Evolutionary conservation across 1,140 invertebrate genomes (phyloP), one percentile per base, ranked within the genome.

Genomic region (Lutraria rhynchaena): DNA sequence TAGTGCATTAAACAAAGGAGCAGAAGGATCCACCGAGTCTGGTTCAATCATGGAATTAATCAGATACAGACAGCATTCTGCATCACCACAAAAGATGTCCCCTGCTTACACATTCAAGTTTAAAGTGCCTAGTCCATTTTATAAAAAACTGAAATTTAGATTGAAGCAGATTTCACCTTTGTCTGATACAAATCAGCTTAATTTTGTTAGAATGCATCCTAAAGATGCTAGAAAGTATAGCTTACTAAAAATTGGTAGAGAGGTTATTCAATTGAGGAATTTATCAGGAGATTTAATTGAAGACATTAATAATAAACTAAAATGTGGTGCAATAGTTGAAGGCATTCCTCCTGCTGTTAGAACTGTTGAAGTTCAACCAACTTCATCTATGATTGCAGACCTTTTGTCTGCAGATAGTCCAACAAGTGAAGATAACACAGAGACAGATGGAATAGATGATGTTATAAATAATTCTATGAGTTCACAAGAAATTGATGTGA

Each of bases 221-320:
- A 91, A 84, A 85, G 90, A 91, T 87, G 90, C 90, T 5, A 83
- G 90, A 44, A 85, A 85, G 49, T 91, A 91, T 83, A 91, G 90
- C 75, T 73, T 91, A 73, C 53, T 91, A 29, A 91, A 91, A 82
- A 91, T 91, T 74, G 90, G 90, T 35, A 83, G 87, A 22, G 90
- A 89, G 63, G 71, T 89, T n/a, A 89, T 91, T 0, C 86, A 86
- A 70, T 35, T 88, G 13, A 61, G 69, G 15, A 86, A 87, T 22
- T 51, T 90, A 15, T 81, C 86, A 24, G 55, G 63, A 3, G 27
- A 55, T 22, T 82, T 89, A 29, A 51, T 90, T 15, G 57, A 82
- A 9, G 83, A 78, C 31, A 44, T 81, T 63, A n/a, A 41, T 22
- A 57, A 74, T 4, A 51, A 81, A 19, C 46, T 81, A 1, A 81